These are phyloP conservation scores for Hydractinia echinata DNA, from an alignment of 30 jellyfish, hydroid and myxozoan species.

Conservation along the genomic window DNA sequence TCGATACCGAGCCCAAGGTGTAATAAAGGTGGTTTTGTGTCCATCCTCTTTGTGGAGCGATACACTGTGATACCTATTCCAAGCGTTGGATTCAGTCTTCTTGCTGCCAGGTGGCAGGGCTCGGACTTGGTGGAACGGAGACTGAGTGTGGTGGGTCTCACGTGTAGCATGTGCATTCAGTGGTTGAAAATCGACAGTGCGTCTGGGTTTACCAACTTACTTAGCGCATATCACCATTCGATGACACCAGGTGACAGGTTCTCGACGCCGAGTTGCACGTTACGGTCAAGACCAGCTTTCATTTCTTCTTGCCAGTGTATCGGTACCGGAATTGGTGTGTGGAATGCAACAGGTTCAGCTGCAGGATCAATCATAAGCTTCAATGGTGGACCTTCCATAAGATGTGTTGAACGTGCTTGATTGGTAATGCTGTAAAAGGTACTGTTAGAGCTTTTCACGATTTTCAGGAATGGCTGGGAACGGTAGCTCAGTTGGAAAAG, in stretches of 20 bases:
- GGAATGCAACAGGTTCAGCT: slow-evolving; percentile 7
- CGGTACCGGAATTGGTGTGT: slow-evolving; percentile 35
- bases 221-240: slow-evolving; percentile 23
- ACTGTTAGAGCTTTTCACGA: slow-evolving; percentile 20
- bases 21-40: slow-evolving; percentile 27
- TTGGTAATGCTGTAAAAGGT: background rate
- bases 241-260: slow-evolving; percentile 40
- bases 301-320: slow-evolving; percentile 34
- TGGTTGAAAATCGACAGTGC: slow-evolving; percentile 35
- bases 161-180: slow-evolving; percentile 28
- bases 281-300: slow-evolving; percentile 45
- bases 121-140: slow-evolving; percentile 16
- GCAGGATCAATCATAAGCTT: background rate
- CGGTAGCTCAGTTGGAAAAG: slow-evolving; percentile 5
- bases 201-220: background rate
- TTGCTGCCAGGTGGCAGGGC: background rate
- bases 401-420: slow-evolving; percentile 30
- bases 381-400: background rate
- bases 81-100: background rate
- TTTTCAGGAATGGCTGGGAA: background rate
- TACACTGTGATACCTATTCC: no score
- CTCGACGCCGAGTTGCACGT: slow-evolving; percentile 31
- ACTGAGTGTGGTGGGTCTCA: slow-evolving; percentile 42
- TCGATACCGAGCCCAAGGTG: background rate
- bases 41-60: slow-evolving; percentile 4